These are phyloP conservation scores for Ahaetulla prasina DNA, from an alignment of 2,113 vertebrate species.

Conservation along the genomic window DNA sequence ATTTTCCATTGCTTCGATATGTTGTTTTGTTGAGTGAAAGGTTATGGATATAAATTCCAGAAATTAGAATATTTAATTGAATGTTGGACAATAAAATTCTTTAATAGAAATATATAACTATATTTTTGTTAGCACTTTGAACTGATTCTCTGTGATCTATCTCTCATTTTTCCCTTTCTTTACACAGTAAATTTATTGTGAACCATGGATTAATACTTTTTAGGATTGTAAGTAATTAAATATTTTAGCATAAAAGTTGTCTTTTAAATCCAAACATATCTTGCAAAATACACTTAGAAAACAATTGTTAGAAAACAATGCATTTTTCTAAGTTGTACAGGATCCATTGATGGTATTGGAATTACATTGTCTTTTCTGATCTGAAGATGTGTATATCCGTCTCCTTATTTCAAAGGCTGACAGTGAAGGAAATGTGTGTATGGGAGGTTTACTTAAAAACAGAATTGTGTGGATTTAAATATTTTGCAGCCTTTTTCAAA, in stretches of 20 bases:
- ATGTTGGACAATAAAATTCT: not conserved
- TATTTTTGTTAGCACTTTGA: not conserved
- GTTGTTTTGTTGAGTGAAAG: not conserved
- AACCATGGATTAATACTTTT: not conserved
- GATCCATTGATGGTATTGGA: not conserved
- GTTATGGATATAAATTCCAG: not conserved
- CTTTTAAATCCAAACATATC: constrained; percentile 15
- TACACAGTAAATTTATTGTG: not conserved
- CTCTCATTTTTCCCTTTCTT: not conserved
- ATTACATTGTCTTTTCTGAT: not conserved
- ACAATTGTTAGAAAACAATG: no score
- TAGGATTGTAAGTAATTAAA: not conserved
- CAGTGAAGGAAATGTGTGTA: not conserved
- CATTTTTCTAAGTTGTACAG: not conserved
- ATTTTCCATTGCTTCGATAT: not conserved
- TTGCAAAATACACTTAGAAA: constrained; percentile 21
- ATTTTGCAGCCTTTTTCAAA: constrained; percentile 7
- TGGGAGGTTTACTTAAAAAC: not conserved
- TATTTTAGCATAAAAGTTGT: not conserved
- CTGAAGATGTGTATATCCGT: constrained; percentile 9
- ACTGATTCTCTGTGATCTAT: not conserved
- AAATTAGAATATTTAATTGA: not conserved
- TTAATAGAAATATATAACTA: not conserved
- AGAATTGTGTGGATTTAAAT: constrained; percentile 49
- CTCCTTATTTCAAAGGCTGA: not conserved